A percentile compares a stretch with the other conserved stretches of the same genome.
Evolutionary conservation across 2,888 invertebrate genomes (phyloP).

Genomic region (Gymnoscelis rufifasciata): DNA sequence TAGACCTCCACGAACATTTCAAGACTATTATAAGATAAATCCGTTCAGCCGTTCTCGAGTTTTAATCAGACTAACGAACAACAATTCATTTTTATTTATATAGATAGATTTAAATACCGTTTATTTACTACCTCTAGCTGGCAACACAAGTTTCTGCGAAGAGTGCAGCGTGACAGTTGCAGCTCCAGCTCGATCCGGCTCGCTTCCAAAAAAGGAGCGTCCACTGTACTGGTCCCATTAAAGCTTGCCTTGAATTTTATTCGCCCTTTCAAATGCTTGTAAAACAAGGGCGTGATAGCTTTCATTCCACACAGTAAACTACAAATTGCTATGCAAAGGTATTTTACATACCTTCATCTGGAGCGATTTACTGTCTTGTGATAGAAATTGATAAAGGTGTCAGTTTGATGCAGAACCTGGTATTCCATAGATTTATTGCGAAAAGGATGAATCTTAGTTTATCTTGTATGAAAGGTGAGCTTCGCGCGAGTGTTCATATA

Average conservation of each 20-base stretch:
- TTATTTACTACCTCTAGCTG: background rate
- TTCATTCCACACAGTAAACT: slow-evolving; percentile 11
- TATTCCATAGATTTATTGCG: too few species aligned
- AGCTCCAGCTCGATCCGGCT: slow-evolving; percentile 36
- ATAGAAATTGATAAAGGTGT: background rate
- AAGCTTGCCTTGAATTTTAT: slow-evolving; percentile 21
- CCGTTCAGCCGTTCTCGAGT: too few species aligned
- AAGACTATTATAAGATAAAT: too few species aligned
- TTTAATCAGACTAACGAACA: too few species aligned
- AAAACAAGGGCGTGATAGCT: slow-evolving; percentile 21
- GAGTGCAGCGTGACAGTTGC: slow-evolving; percentile 30
- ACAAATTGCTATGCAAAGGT: slow-evolving; percentile 2
- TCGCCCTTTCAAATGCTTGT: slow-evolving; percentile 17
- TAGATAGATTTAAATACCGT: too few species aligned
- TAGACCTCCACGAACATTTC: too few species aligned
- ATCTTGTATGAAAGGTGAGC: too few species aligned
- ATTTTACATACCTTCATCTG: background rate
- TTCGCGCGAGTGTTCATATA: too few species aligned
- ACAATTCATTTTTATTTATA: too few species aligned
- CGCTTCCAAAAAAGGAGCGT: slow-evolving; percentile 50
- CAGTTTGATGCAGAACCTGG: background rate
- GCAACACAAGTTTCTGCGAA: slow-evolving; percentile 38
- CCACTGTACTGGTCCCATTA: slow-evolving; percentile 16
- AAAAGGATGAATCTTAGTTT: too few species aligned
- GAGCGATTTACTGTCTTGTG: slow-evolving; percentile 4